These are phyloP conservation scores for Allophyes oxyacanthae DNA, from an alignment of 2,888 invertebrate species.

Conservation along the genomic window DNA sequence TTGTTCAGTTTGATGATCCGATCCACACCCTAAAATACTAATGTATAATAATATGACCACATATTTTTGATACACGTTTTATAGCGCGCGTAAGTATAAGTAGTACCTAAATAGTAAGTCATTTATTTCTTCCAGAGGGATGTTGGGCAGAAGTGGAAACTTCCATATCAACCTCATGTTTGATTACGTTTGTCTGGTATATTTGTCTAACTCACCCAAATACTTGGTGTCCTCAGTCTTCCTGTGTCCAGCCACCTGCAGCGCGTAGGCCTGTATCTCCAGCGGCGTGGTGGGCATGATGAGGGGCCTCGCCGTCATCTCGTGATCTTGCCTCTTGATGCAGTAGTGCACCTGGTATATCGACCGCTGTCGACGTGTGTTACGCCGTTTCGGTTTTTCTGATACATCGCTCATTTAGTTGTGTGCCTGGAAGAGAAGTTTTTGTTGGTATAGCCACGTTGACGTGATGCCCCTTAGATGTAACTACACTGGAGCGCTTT, in stretches of 20 bases:
- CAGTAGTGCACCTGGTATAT: conserved; percentile 82
- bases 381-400: conserved; percentile 48
- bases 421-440: conserved; percentile 57
- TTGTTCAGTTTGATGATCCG: too few relatives aligned
- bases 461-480: too few relatives aligned
- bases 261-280: conserved; percentile 72
- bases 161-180: too few relatives aligned
- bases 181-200: neutral
- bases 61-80: too few relatives aligned
- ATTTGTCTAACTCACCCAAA: conserved; percentile 63
- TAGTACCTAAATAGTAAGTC: too few relatives aligned
- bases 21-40: too few relatives aligned
- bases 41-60: too few relatives aligned
- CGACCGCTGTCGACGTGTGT: conserved; percentile 74
- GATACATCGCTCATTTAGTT: conserved; percentile 81
- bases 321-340: conserved; percentile 64
- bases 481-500: too few relatives aligned
- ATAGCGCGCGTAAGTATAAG: too few relatives aligned
- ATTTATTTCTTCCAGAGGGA: too few relatives aligned
- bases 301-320: conserved; percentile 74
- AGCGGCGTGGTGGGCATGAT: conserved; percentile 60
- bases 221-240: conserved; percentile 70
- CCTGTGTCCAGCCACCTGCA: conserved; percentile 81
- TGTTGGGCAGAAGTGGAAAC: too few relatives aligned
- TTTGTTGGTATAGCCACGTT: neutral